Base-by-base conservation (phyloP, 1,140 invertebrate genomes). In the Bombus cullumanus region DNA sequence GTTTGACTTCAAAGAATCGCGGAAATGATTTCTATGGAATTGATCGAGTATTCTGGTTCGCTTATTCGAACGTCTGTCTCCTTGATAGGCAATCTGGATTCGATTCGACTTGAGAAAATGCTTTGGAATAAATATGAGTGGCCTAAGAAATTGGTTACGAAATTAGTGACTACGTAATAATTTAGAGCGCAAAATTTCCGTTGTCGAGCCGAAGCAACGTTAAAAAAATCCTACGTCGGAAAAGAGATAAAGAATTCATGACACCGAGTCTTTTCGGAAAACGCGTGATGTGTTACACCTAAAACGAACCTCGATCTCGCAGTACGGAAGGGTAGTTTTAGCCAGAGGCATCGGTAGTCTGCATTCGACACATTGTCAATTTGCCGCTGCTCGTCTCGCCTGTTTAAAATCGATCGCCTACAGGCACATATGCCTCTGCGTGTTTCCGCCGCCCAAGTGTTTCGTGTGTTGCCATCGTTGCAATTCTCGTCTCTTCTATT, bases 301-400 rank as follows among this genome's bases (percentile, higher is more conserved):
- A 81, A 64, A 79, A 75, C 77, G 83, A 76, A 90, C 89, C 78
- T 83, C 76, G 86, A 76, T 80, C 81, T 77, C 59, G 89, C 68
- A 66, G 68, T 81, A 43, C 69, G 81, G 88, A 81, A 91, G 91
- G 92, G 92, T 94, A 91, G 93, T 92, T 93, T 93, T 92, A 88
- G 91, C 92, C 90, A 89, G 91, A 92, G 93, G 92, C 93, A 92
- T 92, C 87, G 90, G 91, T 90, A 88, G 92, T 85, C 94, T 95
- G 94, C 92, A 93, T 94, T 94, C 93, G 94, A 95, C 94, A 94
- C 88, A 92, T 91, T 95, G 94, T 95, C 93, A 95, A 94, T 94
- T 94, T 93, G 92, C 75, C 82, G 85, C 88, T 90, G 90, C 88
- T 92, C 91, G 91, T 92, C 92, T 91, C 89, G 89, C 87, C 86